Conservation (phyloP, 2,797 vertebrate genomes). For the Platalea minor region DNA sequence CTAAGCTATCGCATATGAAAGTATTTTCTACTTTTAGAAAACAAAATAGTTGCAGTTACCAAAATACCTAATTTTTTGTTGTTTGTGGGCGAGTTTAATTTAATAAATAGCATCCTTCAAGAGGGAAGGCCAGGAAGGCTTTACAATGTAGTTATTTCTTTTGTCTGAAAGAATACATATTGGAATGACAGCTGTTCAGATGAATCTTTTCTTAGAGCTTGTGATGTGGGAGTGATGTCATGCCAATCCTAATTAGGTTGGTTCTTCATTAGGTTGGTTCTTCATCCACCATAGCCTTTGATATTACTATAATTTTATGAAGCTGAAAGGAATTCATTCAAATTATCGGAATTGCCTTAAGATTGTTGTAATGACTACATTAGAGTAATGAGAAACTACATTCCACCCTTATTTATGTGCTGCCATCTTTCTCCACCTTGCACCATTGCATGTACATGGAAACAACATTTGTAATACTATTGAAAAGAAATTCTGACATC, state of each 20-base stretch:
- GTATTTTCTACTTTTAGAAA: neutral
- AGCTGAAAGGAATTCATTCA: neutral
- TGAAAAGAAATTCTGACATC: neutral
- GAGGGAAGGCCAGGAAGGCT: neutral
- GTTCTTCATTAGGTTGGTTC: neutral
- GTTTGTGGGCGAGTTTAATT: neutral
- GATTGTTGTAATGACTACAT: neutral
- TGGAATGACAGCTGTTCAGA: neutral
- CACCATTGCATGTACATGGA: neutral
- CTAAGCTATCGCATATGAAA: neutral
- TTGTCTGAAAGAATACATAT: neutral
- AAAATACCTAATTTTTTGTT: neutral
- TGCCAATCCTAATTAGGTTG: neutral
- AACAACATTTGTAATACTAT: neutral
- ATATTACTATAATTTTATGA: neutral
- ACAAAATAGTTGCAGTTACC: neutral
- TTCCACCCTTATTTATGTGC: neutral
- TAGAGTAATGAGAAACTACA: neutral
- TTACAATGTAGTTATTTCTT: neutral
- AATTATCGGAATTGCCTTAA: neutral
- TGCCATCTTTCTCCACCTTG: neutral
- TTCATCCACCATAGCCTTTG: neutral
- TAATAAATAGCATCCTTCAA: neutral
- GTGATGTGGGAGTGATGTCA: neutral
- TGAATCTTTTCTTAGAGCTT: neutral